Percentiles rank a stretch among this genome's conserved stretches.
phyloP scores from a whole-genome alignment of 2,888 invertebrate genomes.

The Eudemis profundana region DNA sequence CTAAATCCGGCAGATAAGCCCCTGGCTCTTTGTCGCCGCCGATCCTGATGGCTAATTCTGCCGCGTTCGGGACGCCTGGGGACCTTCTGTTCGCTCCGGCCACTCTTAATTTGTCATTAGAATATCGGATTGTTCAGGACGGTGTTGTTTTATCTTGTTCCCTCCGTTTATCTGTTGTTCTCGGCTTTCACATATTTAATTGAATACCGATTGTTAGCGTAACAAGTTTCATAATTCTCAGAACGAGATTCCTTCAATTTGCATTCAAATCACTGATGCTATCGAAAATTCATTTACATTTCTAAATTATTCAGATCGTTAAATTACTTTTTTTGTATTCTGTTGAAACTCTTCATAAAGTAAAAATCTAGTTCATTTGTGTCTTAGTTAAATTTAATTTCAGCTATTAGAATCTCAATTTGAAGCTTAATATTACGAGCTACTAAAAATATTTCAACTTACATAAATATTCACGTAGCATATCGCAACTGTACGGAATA shows the following conservation, averaged over 20 bases:
- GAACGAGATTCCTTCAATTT: conserved; percentile 62
- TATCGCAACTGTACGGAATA: not conserved
- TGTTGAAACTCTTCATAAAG: not conserved
- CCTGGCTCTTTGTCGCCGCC: conserved; percentile 77
- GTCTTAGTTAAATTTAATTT: not conserved
- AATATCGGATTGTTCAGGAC: conserved; percentile 68
- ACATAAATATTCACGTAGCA: not conserved
- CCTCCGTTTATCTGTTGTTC: conserved; percentile 58
- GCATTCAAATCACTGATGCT: conserved; percentile 64
- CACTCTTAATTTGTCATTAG: conserved; percentile 72
- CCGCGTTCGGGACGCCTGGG: conserved; percentile 49
- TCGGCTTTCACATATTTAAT: conserved; percentile 68
- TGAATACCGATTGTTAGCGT: conserved; percentile 59
- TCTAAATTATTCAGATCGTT: conserved; percentile 10
- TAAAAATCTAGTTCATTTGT: not conserved
- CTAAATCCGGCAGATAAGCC: conserved; percentile 83
- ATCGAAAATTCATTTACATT: conserved; percentile 52
- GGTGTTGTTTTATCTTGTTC: conserved; percentile 61
- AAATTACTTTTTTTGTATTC: conserved; percentile 3
- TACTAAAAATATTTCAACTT: not conserved
- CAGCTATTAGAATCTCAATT: not conserved
- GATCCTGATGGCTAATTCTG: conserved; percentile 78
- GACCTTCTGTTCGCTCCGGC: conserved; percentile 51
- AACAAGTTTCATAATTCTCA: conserved; percentile 65
- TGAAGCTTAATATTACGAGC: not conserved